Evolutionary conservation across 2,797 vertebrate species (phyloP).

Genomic region (Halcyon badia): DNA sequence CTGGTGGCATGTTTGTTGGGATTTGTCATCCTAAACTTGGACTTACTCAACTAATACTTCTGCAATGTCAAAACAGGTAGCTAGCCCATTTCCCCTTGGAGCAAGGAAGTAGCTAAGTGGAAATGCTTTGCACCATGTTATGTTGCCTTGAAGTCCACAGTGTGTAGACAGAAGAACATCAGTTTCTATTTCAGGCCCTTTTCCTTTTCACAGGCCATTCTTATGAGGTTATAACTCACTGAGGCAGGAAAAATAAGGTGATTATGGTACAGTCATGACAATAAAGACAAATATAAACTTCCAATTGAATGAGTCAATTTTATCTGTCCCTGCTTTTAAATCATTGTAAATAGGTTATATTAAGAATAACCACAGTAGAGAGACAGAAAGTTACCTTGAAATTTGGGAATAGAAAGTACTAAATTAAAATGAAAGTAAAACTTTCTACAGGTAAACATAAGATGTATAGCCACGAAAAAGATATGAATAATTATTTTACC

Average conservation of each 20-base stretch:
- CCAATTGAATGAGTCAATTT: background rate
- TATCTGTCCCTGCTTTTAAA: background rate
- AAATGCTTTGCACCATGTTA: background rate
- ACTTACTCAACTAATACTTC: background rate
- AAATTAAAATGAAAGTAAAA: background rate
- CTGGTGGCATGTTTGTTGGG: background rate
- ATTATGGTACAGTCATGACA: background rate
- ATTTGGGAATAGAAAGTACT: background rate
- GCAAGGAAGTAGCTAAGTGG: background rate
- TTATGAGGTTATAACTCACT: background rate
- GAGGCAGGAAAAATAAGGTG: background rate
- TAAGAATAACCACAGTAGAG: background rate
- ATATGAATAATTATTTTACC: slow-evolving; percentile 76
- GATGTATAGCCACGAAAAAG: background rate
- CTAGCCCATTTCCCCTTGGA: background rate
- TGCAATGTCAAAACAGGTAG: background rate
- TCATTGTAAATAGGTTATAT: background rate
- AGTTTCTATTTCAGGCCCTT: background rate
- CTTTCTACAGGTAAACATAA: background rate
- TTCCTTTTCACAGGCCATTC: background rate
- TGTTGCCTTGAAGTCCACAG: background rate
- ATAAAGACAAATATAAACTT: background rate
- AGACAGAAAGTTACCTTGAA: background rate
- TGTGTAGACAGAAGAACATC: background rate
- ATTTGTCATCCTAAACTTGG: background rate